phyloP scores from a whole-genome alignment of 1,140 invertebrate genomes.

The Cherax quadricarinatus region DNA sequence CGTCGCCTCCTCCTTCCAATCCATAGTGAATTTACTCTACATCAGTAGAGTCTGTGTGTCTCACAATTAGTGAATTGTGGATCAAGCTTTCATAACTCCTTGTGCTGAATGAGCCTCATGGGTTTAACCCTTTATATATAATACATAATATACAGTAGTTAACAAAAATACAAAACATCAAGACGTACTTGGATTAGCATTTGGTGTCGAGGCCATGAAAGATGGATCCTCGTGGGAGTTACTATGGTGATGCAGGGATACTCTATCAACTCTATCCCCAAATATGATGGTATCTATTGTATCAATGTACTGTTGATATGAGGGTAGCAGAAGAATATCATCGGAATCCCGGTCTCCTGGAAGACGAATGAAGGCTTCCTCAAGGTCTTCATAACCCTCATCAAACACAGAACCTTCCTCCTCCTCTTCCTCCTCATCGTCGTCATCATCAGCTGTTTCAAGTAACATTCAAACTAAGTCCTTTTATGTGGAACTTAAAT shows the following conservation, averaged over 20 bases:
- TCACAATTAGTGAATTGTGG: too few species aligned
- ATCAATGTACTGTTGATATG: slow-evolving; percentile 73
- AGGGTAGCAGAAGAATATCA: slow-evolving; percentile 70
- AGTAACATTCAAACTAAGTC: neutral
- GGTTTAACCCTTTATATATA: too few species aligned
- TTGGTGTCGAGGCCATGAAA: slow-evolving; percentile 68
- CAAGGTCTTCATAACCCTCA: slow-evolving; percentile 77
- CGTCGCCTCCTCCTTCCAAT: too few species aligned
- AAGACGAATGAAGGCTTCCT: slow-evolving; percentile 74
- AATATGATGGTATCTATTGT: slow-evolving; percentile 73
- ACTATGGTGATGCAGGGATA: slow-evolving; percentile 65
- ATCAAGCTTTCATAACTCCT: too few species aligned
- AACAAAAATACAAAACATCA: too few species aligned
- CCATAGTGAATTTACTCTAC: too few species aligned
- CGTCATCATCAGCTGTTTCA: slow-evolving; percentile 76
- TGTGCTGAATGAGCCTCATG: too few species aligned
- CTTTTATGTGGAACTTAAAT: neutral
- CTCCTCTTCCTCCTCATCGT: slow-evolving; percentile 83
- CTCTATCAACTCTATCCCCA: slow-evolving; percentile 62
- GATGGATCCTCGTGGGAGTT: slow-evolving; percentile 67
- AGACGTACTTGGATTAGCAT: slow-evolving; percentile 58
- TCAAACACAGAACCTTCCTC: slow-evolving; percentile 80
- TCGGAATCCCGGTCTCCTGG: slow-evolving; percentile 68
- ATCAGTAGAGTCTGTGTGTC: too few species aligned
- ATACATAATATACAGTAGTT: too few species aligned